These are phyloP conservation scores for Narcine bancroftii DNA, from an alignment of 2,113 vertebrate species.

Conservation along the genomic window DNA sequence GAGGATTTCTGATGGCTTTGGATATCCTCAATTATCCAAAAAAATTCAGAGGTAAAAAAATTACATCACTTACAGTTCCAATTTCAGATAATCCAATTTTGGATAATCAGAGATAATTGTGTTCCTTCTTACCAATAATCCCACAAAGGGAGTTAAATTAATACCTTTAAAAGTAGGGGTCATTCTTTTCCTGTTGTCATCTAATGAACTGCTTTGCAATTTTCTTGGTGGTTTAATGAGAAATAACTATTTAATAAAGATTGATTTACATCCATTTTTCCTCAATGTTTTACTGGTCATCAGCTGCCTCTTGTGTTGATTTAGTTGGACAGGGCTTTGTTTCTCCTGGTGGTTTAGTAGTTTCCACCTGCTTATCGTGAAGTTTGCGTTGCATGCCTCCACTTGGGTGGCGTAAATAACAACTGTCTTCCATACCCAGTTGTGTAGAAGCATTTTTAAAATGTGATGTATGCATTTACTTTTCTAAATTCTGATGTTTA, in stretches of 20 bases:
- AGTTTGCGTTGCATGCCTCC: neutral
- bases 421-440: neutral
- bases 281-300: neutral
- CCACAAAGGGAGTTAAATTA: neutral
- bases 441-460: neutral
- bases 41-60: no score
- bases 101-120: no score
- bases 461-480: neutral
- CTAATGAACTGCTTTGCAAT: neutral
- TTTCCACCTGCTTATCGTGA: conserved; percentile 13
- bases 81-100: no score
- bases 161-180: neutral
- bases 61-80: no score
- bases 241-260: neutral
- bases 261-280: neutral
- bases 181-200: neutral
- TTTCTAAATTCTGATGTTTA: neutral
- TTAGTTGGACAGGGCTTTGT: neutral
- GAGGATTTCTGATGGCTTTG: no score
- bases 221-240: neutral
- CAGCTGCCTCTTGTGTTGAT: conserved; percentile 10
- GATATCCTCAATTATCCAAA: no score
- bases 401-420: neutral
- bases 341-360: conserved; percentile 19
- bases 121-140: neutral